A percentile compares a stretch with the other conserved stretches of the same genome.
Evolutionary conservation across 2,113 vertebrate genomes (phyloP).

Genomic region (Camelus bactrianus): DNA sequence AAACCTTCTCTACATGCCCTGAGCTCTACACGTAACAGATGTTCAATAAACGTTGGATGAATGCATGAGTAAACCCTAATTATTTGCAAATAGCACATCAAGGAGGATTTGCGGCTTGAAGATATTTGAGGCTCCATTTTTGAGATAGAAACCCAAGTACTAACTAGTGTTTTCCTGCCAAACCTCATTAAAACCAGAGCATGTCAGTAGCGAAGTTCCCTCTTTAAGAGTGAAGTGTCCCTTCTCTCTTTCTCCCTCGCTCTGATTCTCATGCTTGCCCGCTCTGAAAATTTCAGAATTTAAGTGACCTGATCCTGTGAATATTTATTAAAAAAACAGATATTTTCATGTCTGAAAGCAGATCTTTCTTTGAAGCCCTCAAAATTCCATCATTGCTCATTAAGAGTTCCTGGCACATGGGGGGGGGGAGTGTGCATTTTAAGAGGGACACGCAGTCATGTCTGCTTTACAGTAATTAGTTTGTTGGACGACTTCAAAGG

Average conservation of each 20-base stretch:
- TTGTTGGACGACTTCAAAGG: conserved; percentile 53
- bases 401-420: neutral
- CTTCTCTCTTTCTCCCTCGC: neutral
- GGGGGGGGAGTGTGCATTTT: neutral
- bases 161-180: neutral
- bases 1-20: neutral
- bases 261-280: neutral
- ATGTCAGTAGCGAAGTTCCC: neutral
- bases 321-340: neutral
- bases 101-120: neutral
- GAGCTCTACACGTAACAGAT: neutral
- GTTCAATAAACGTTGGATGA: neutral
- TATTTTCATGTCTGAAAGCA: neutral
- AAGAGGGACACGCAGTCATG: neutral
- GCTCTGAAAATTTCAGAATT: neutral
- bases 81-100: conserved; percentile 7
- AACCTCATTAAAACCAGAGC: neutral
- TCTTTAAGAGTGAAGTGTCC: neutral
- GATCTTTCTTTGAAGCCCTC: neutral
- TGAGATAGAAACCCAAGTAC: neutral
- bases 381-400: neutral
- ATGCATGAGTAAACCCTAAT: neutral
- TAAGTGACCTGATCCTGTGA: neutral
- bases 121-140: conserved; percentile 16
- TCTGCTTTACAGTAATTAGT: neutral